A percentile compares a stretch with the other conserved stretches of the same genome.
Evolutionary conservation across 2,113 vertebrate species (phyloP).

Genomic region (Ondatra zibethicus): DNA sequence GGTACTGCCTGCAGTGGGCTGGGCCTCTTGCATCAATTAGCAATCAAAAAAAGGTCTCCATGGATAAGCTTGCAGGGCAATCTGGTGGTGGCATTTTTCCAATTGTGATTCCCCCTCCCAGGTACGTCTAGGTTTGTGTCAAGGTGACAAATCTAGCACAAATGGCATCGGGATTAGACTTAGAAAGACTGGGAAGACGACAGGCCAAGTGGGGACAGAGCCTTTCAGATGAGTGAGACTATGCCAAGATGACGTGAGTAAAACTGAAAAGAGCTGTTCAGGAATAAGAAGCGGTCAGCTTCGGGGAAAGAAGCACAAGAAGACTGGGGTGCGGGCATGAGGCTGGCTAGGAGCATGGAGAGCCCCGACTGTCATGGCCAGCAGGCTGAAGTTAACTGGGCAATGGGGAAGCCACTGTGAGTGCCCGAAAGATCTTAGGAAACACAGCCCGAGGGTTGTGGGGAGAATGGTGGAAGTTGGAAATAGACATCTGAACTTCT

Average conservation of each 20-base stretch:
- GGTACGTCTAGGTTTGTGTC: not conserved
- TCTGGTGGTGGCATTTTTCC: not conserved
- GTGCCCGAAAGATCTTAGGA: not conserved
- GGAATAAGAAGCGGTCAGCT: not conserved
- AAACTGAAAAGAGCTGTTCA: slow-evolving; percentile 31
- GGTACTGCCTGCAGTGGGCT: not conserved
- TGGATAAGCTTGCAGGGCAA: not conserved
- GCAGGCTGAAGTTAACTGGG: not conserved
- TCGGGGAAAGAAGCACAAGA: not conserved
- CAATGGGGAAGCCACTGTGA: not conserved
- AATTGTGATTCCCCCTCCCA: too few species aligned
- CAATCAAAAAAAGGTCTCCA: not conserved
- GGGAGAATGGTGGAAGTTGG: not conserved
- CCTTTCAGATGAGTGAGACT: not conserved
- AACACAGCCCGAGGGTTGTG: not conserved
- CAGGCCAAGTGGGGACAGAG: not conserved
- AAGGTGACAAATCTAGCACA: not conserved
- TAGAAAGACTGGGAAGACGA: not conserved
- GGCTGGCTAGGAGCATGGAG: not conserved
- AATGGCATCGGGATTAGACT: not conserved
- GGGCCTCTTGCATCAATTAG: not conserved
- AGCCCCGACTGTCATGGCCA: not conserved
- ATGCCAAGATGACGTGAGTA: not conserved
- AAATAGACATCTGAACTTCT: not conserved
- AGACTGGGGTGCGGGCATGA: not conserved